Evolutionary conservation across 2,888 invertebrate genomes (phyloP), one percentile per base, ranked within the genome.

Genomic region (Pherbina coryleti): DNA sequence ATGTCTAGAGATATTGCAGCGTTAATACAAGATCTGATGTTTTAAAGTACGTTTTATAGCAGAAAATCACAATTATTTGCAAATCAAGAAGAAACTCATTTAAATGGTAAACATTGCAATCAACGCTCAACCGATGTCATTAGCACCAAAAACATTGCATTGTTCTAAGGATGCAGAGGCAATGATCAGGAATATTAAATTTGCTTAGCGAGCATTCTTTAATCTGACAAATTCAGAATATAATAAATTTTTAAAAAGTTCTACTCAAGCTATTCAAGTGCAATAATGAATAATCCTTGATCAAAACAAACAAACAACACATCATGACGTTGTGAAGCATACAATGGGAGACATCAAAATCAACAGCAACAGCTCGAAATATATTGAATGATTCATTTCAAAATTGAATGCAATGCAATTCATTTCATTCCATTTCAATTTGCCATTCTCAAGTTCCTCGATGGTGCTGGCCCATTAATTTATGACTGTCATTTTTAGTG

Each of bases 381-480:
- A 85, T 86, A 84, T 84, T 83, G 85, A 85, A 84, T 86, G 86
- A 84, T 84, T 84, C 85, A 84, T 86, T 85, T 84, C 86, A 83
- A 78, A 84, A 64, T 49, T 62, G 49, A 73, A 62, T 49, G 25
- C 28, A 72, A 70, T 28, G 31, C 86, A 85, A 85, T 84, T 85
- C 83, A 84, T 83, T 86, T 83, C 76, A 76, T 70, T 67, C 60
- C 66, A 34, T 25, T 70, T 79, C 77, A 69, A 53, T 71, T 71
- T 53, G 71, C 60, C 57, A 60, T 17, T 17, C 37, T 25, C 51
- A 53, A 34, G 37, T 37, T 37, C 49, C 19, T 49, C 51, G 37
- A n/a, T 60, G 17, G 37, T 9, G 57, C 62, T 76, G 72, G 44
- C 53, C 62, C 85, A 85, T 86, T 86, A 86, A 87, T 86, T 87